Base-by-base conservation (phyloP, 2,888 invertebrate genomes). In the Byasa hedistus region DNA sequence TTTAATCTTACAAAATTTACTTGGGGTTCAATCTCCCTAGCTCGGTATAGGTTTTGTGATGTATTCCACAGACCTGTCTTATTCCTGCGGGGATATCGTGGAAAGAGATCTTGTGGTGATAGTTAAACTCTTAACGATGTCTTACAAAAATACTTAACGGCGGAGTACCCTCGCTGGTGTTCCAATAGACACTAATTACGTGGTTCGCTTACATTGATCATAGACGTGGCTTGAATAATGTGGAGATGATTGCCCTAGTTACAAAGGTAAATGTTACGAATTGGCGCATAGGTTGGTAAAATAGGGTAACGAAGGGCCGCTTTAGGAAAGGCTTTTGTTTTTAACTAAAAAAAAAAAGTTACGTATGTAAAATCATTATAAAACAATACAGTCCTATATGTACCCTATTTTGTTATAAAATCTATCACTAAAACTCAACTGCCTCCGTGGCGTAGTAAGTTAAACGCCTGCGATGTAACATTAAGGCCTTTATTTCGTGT, bases 171-270 rank as follows among this genome's bases (percentile, higher is more conserved):
- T 48, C n/a, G 19, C 48, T 48, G 48, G n/a, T 48, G n/a, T 48
- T 48, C 4, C 32, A 36, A 65, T 62, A 64, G 65, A 12, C 44
- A 24, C 56, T 44, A 44, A 62, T 62, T 62, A 56, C 62, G 27
- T 51, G 21, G 36, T 56, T 62, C 39, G 21, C 44, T 23, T 56
- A 55, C 44, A 44, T 39, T 23, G 55, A 39, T 44, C 24, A 24
- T n/a, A 39, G 24, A 56, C 44, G 56, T 44, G 62, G 17, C 24
- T 36, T 44, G 62, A 62, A 62, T 62, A 44, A 62, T 23, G 36
- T 36, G 17, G 24, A n/a, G 10, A 10, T 24, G 55, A 62, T 44
- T 62, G 55, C 7, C 24, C 23, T 44, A 44, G 55, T 62, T 23
- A 24, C 7, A 19, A n/a, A 23, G n/a, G n/a, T 5, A n/a, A 48